Evolutionary conservation across 1,140 invertebrate genomes (phyloP).

Genomic region (Tetramorium alpestre): DNA sequence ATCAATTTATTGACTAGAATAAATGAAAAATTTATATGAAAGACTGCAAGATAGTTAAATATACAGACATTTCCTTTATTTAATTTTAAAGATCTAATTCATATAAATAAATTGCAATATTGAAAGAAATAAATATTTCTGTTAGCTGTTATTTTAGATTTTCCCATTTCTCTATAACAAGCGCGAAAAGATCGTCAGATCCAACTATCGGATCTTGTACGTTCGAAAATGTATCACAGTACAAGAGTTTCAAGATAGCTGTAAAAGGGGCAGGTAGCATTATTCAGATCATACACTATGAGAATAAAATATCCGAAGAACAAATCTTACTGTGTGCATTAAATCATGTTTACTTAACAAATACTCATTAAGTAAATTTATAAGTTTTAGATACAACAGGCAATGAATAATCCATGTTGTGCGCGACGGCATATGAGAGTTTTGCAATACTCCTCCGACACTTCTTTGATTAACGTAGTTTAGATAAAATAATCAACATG

Average conservation of each 20-base stretch:
- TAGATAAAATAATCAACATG: background rate
- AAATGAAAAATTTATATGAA: background rate
- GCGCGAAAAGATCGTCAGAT: background rate
- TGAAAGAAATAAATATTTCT: background rate
- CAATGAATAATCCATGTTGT: conserved; percentile 16
- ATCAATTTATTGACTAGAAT: background rate
- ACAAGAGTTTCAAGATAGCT: conserved; percentile 24
- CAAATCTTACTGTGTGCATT: background rate
- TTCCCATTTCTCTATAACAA: background rate
- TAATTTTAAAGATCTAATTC: background rate
- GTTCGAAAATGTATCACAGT: conserved; percentile 41
- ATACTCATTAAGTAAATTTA: conserved; percentile 4
- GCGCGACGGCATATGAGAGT: too few relatives aligned
- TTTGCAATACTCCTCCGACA: background rate
- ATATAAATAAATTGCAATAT: background rate
- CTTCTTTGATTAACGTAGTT: background rate
- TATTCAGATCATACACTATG: conserved; percentile 7
- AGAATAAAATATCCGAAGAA: conserved; percentile 12
- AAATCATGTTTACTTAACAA: conserved; percentile 24
- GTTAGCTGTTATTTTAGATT: background rate
- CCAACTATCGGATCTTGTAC: background rate
- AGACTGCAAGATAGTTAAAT: background rate
- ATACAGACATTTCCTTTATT: background rate
- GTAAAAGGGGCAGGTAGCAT: conserved; percentile 15
- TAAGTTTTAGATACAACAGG: background rate